Base-by-base conservation (phyloP, 1,140 invertebrate genomes). In the Drosophila santomea region DNA sequence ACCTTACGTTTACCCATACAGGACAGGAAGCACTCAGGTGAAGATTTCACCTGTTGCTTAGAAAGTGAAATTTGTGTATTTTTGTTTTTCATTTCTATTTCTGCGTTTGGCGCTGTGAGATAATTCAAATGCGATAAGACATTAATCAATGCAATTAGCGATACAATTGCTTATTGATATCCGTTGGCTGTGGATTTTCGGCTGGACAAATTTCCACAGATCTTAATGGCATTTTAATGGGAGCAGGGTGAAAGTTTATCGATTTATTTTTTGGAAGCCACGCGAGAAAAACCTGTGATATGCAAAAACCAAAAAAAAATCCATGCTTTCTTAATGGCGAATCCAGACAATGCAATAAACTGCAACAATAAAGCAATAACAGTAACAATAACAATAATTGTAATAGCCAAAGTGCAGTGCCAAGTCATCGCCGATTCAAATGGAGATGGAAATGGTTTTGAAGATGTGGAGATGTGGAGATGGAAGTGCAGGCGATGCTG, bases 281-380 rank as follows among this genome's bases (percentile, higher is more conserved):
- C 14, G 28, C 47, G 23, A 66, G 45, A 47, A 68, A 68, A 68
- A 68, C 47, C 8, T 68, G 38, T 68, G 64, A 68, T 71, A 71
- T 71, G 51, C 64, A 71, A 71, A 71, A 71, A 56, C 15, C 0
- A 17, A 6, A 32, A 32, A 6, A 32, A 32, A 32, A 32, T 2
- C 8, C 7, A 8, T 25, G 25, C 17, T 47, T 68, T 55, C 47
- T 50, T 72, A 71, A 71, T 71, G 66, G 67, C 67, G 44, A 72
- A 72, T 72, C 44, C 68, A 47, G 68, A 72, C 68, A 72, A 72
- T 72, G 68, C 68, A 56, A 72, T 71, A 72, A 72, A 72, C 68
- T 72, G 68, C 68, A 72, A 72, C 68, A 72, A 72, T 72, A 72
- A 71, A 72, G 68, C 68, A 72, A 72, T 71, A 71, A 71, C 51